Conservation (phyloP, 2,113 vertebrate genomes). For the Bungarus multicinctus region DNA sequence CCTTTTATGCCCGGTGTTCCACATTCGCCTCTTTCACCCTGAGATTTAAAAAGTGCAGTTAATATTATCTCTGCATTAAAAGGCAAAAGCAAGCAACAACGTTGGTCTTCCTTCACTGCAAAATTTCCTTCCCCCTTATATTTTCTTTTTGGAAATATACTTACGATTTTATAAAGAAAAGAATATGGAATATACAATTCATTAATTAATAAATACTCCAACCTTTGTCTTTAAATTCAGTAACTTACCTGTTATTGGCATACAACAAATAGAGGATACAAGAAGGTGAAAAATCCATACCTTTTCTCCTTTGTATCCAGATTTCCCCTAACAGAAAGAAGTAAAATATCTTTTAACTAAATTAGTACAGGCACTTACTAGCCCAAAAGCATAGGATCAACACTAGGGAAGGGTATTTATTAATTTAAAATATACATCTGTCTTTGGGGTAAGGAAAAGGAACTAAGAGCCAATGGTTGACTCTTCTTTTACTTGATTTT, state of each 20-base stretch:
- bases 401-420: neutral
- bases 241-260: neutral
- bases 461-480: neutral
- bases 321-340: constrained; percentile 75
- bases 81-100: neutral
- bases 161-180: neutral
- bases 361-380: neutral
- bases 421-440: neutral
- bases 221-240: neutral
- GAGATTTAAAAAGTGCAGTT: constrained; percentile 8
- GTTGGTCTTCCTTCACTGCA: neutral
- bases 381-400: neutral
- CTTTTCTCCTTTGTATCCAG: constrained; percentile 88
- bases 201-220: neutral
- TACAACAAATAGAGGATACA: neutral
- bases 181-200: neutral
- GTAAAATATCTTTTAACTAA: neutral
- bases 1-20: constrained; percentile 90
- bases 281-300: constrained; percentile 59
- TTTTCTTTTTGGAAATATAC: constrained; percentile 1
- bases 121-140: neutral
- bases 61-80: neutral
- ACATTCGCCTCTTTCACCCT: constrained; percentile 90
- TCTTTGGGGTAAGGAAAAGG: neutral
- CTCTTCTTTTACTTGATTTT: neutral